phyloP scores from a whole-genome alignment of 2,797 vertebrate species.

The Betta splendens region DNA sequence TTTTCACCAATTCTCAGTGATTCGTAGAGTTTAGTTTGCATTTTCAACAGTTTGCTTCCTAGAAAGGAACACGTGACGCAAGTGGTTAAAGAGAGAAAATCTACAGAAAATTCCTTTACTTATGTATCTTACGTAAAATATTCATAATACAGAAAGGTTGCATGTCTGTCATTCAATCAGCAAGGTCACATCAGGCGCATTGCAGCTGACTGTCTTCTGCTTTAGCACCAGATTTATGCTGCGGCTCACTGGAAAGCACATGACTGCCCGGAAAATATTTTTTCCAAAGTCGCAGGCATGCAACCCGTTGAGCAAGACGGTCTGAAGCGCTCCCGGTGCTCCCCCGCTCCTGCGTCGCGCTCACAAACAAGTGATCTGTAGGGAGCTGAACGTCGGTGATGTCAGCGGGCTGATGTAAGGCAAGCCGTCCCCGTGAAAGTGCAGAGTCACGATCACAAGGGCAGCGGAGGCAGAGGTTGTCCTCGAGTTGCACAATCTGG shows the following conservation, averaged over 20 bases:
- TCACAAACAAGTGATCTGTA: conserved; percentile 46
- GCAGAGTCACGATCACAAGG: conserved; percentile 65
- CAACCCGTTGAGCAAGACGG: conserved; percentile 53
- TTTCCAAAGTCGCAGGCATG: conserved; percentile 14
- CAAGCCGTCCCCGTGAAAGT: conserved; percentile 57
- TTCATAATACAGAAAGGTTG: not conserved
- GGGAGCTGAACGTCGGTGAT: conserved; percentile 45
- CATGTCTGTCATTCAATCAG: not conserved
- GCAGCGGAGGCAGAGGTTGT: conserved; percentile 6
- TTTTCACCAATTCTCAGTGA: conserved; percentile 58
- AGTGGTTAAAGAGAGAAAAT: not conserved
- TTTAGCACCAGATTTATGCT: conserved; percentile 12
- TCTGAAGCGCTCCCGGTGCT: conserved; percentile 17
- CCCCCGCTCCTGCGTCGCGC: conserved; percentile 13
- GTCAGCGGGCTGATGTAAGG: conserved; percentile 58
- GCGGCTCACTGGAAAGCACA: conserved; percentile 23
- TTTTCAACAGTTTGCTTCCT: conserved; percentile 46
- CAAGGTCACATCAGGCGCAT: conserved; percentile 6
- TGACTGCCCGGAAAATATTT: conserved; percentile 44
- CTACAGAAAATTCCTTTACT: not conserved
- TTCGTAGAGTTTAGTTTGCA: conserved; percentile 47
- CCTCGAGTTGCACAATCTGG: conserved; percentile 48
- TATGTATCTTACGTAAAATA: not conserved
- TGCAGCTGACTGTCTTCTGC: not conserved
- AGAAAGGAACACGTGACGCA: conserved; percentile 13